Evolutionary conservation across 1,140 invertebrate genomes (phyloP).

Genomic region (Sinella curviseta): DNA sequence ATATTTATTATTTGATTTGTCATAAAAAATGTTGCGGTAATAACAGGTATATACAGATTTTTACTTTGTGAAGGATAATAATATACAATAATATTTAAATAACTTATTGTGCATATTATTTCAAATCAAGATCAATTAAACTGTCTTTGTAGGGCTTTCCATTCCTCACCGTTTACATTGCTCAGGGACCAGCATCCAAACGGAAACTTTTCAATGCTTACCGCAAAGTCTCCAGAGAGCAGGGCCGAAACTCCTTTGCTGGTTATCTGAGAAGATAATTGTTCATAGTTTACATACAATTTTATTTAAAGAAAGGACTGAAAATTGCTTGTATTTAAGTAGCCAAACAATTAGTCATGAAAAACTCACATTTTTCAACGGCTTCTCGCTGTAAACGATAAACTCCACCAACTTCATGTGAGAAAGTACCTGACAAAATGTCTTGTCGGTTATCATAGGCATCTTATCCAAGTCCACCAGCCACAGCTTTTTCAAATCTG

Average conservation of each 20-base stretch:
- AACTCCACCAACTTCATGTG: background rate
- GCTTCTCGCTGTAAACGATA: background rate
- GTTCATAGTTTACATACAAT: too few species aligned
- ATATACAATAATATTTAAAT: too few species aligned
- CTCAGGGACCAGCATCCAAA: background rate
- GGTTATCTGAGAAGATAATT: background rate
- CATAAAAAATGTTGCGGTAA: too few species aligned
- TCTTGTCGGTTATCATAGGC: background rate
- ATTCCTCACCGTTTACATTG: background rate
- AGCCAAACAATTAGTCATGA: background rate
- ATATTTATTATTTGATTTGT: too few species aligned
- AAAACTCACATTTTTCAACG: background rate
- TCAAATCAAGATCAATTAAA: background rate
- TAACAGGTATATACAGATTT: too few species aligned
- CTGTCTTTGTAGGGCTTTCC: background rate
- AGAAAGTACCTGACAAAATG: background rate
- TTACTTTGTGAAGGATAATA: too few species aligned
- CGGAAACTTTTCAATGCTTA: background rate
- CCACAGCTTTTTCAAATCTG: background rate
- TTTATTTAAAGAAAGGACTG: too few species aligned
- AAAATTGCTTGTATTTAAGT: too few species aligned
- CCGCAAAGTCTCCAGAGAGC: background rate
- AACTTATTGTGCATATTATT: too few species aligned
- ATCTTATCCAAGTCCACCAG: background rate
- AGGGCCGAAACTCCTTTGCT: background rate